Conservation (phyloP, 2,113 vertebrate genomes). For the Leptodactylus fuscus region DNA sequence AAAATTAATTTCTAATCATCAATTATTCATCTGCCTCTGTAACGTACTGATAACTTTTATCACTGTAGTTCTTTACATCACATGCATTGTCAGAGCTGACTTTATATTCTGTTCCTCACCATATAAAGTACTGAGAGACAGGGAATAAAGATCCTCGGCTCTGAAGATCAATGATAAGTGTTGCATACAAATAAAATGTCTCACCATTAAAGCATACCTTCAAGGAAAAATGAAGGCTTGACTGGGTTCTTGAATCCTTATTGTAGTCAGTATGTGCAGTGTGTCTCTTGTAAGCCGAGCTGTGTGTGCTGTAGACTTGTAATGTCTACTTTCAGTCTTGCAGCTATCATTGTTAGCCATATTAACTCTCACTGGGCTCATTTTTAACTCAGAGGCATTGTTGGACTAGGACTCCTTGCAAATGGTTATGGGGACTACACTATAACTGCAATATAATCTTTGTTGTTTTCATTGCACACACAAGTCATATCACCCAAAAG, state of each 20-base stretch:
- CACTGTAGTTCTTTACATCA: background rate
- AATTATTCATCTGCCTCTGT: background rate
- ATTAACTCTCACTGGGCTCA: too few relatives aligned
- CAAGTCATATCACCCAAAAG: too few relatives aligned
- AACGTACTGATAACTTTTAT: background rate
- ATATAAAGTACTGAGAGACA: background rate
- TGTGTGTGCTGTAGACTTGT: background rate
- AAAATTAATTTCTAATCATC: background rate
- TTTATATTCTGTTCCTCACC: background rate
- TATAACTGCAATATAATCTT: too few relatives aligned
- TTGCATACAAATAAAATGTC: background rate
- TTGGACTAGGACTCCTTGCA: too few relatives aligned
- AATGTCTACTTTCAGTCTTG: background rate
- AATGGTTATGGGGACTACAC: too few relatives aligned
- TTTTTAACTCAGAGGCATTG: too few relatives aligned
- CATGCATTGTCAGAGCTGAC: background rate
- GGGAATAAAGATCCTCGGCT: background rate
- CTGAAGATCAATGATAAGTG: background rate
- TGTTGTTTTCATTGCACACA: too few relatives aligned
- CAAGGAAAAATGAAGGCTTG: background rate
- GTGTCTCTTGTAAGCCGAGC: background rate
- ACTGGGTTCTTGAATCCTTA: background rate
- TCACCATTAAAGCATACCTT: background rate
- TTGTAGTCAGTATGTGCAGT: background rate
- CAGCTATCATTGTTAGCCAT: too few relatives aligned